Conservation (phyloP, 2,113 vertebrate genomes). For the Leptocoma aspasia region DNA sequence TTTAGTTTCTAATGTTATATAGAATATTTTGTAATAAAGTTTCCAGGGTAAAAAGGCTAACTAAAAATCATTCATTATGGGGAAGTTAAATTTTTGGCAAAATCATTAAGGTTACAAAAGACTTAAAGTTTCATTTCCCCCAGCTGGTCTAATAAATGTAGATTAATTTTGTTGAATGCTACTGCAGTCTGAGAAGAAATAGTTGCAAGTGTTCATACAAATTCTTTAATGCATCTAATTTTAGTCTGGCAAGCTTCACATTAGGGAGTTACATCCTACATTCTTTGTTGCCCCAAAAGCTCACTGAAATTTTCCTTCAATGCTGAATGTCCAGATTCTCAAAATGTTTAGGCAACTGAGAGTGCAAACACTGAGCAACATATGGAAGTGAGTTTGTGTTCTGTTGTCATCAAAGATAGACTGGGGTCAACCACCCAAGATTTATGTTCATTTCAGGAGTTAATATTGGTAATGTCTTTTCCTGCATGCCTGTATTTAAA, state of each 20-base stretch:
- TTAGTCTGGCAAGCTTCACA: background rate
- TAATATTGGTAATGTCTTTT: background rate
- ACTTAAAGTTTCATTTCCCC: background rate
- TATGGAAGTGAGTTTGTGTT: constrained; percentile 19
- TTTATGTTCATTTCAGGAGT: background rate
- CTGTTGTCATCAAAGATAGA: constrained; percentile 30
- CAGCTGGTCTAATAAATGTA: background rate
- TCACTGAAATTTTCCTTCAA: background rate
- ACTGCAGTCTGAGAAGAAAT: background rate
- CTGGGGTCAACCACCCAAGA: constrained; percentile 16
- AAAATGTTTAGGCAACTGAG: background rate
- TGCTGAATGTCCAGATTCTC: background rate
- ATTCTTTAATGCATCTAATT: background rate
- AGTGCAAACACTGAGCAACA: background rate
- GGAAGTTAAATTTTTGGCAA: background rate
- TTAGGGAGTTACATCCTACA: background rate
- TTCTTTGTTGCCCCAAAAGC: background rate
- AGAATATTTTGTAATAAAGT: background rate
- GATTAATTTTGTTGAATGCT: background rate
- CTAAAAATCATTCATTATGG: background rate
- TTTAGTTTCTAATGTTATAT: background rate
- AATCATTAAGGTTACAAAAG: background rate
- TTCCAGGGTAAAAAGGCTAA: background rate
- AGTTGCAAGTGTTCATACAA: background rate
- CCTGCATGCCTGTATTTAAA: background rate